Percentiles rank a stretch among this genome's conserved stretches.
Evolutionary conservation across 2,888 invertebrate species (phyloP).

Genomic region (Leptopilina myrica): DNA sequence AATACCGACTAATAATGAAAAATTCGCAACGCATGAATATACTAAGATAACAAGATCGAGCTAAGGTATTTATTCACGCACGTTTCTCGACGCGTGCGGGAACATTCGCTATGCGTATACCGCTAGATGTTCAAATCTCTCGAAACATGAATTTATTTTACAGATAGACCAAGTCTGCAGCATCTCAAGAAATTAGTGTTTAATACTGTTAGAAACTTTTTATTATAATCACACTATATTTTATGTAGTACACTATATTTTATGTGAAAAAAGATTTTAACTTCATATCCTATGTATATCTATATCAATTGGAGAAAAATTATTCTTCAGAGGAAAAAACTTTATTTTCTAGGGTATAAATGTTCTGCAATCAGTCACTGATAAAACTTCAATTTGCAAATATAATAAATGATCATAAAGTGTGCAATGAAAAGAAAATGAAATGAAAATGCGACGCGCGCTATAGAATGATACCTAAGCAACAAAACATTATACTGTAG

Average conservation of each 20-base stretch:
- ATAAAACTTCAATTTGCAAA: neutral
- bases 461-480: too few species aligned
- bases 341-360: neutral
- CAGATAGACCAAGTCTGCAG: neutral
- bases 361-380: neutral
- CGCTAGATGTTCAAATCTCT: slow-evolving; percentile 29
- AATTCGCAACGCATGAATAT: slow-evolving; percentile 7
- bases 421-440: neutral
- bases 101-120: slow-evolving; percentile 42
- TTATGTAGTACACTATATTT: slow-evolving; percentile 2
- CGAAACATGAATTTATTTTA: slow-evolving; percentile 1
- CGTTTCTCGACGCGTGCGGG: slow-evolving; percentile 47
- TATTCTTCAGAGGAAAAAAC: neutral
- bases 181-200: neutral
- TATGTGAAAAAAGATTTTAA: neutral
- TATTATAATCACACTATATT: slow-evolving; percentile 14
- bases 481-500: too few species aligned
- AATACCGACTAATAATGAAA: slow-evolving; percentile 6
- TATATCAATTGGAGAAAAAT: neutral
- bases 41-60: slow-evolving; percentile 43
- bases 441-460: too few species aligned
- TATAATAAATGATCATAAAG: neutral
- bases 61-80: slow-evolving; percentile 45
- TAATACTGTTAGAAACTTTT: neutral
- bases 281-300: slow-evolving; percentile 7